A percentile compares a stretch with the other conserved stretches of the same genome.
phyloP scores from a whole-genome alignment of 1,140 invertebrate species.

The Leptonema lineaticorne region DNA sequence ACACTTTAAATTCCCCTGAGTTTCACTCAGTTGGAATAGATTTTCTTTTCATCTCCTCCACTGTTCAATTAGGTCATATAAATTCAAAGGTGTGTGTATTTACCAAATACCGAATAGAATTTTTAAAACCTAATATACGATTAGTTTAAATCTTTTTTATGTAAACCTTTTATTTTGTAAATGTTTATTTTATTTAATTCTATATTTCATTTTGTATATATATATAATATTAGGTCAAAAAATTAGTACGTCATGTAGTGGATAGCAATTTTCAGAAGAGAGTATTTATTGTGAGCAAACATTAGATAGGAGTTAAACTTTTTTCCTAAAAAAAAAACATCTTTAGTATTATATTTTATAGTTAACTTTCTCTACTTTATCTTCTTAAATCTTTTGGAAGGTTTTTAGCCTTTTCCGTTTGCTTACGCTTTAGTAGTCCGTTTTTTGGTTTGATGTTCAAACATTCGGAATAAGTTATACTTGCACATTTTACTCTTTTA shows the following conservation, averaged over 20 bases:
- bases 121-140: background rate
- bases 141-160: too few relatives aligned
- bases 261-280: too few relatives aligned
- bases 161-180: too few relatives aligned
- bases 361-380: constrained; percentile 5
- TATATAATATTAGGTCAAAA: too few relatives aligned
- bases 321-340: background rate
- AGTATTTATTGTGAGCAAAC: too few relatives aligned
- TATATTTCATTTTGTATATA: too few relatives aligned
- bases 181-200: too few relatives aligned
- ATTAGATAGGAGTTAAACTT: too few relatives aligned
- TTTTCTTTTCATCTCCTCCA: background rate
- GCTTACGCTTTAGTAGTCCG: background rate
- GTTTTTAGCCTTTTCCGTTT: background rate
- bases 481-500: background rate
- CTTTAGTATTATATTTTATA: background rate
- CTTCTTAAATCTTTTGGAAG: background rate
- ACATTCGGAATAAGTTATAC: background rate
- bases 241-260: too few relatives aligned
- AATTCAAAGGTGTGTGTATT: constrained; percentile 12
- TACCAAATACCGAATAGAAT: background rate
- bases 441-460: background rate
- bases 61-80: constrained; percentile 7
- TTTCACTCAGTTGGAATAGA: constrained; percentile 2
- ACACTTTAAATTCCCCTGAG: background rate